Evolutionary conservation across 2,113 vertebrate species (phyloP), one percentile per base, ranked within the genome.

Genomic region (Leucopternis melanops): DNA sequence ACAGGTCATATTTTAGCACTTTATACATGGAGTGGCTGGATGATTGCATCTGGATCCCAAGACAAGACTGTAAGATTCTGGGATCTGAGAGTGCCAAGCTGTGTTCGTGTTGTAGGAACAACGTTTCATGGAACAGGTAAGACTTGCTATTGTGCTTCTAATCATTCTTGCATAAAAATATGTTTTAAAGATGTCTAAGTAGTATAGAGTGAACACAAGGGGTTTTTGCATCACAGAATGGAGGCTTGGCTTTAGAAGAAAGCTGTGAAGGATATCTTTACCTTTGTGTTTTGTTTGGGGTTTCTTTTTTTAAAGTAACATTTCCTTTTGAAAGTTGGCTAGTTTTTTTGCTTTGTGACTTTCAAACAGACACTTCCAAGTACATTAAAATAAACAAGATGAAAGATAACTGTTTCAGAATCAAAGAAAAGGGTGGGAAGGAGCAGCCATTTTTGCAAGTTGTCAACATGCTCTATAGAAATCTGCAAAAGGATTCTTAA

Each of bases 61-160:
- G 99, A 99, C 97, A 99, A 99, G 96, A 99, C 99, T 4, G 99
- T 99, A 91, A 98, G 99, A 73, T 99, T 99, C 96, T 99, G 99
- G 99, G 99, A 99, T 97, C 97, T 99, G 87, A 98, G 99, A 90
- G 99, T 99, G 73, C 99, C 99, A 84, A 99, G 99, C 97, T 99
- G 99, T 94, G 99, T 99, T 92, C 98, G 99, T 91, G 99, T 99
- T 38, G 99, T 99, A 94, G 99, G 99, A 83, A 99, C 99, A 36
- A 99, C 99, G 3, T 99, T 99, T 97, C 99, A 99, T 61, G 99
- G 99, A 93, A 99, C 99, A 98, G 99, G 99, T 99, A 93, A 90
- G 96, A 16, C 31, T 59, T 89, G n/a, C 32, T 71, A 3, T 45
- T 2, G 1, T 57, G 23, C 19, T 89, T 81, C 26, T 54, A 10